Evolutionary conservation across 2,888 invertebrate genomes (phyloP).

Genomic region (Pammene aurita): DNA sequence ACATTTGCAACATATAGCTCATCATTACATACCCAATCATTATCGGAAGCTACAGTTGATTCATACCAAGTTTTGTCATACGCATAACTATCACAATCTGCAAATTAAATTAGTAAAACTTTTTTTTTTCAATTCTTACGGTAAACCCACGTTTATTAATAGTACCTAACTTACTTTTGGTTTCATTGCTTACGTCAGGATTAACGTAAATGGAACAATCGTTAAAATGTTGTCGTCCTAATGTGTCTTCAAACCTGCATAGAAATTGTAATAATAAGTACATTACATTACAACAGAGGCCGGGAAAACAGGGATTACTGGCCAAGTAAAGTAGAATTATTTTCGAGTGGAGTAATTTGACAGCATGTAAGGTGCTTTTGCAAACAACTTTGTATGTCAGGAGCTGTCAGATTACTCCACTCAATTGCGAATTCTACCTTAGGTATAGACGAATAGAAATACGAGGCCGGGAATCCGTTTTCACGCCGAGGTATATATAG

Average conservation of each 20-base stretch:
- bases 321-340: too few relatives aligned
- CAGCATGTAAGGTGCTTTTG: too few relatives aligned
- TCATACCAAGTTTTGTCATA: conserved; percentile 67
- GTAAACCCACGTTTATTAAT: too few relatives aligned
- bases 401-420: too few relatives aligned
- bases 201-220: conserved; percentile 56
- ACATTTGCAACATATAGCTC: conserved; percentile 63
- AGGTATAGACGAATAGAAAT: too few relatives aligned
- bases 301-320: too few relatives aligned
- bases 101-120: conserved; percentile 41
- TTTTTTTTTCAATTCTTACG: neutral
- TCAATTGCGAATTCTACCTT: too few relatives aligned
- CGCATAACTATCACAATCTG: conserved; percentile 57
- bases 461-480: too few relatives aligned
- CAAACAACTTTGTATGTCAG: too few relatives aligned
- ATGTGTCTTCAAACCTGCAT: conserved; percentile 48
- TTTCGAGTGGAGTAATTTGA: too few relatives aligned
- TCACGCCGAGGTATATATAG: too few relatives aligned
- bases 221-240: conserved; percentile 51
- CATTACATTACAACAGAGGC: too few relatives aligned
- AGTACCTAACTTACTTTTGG: conserved; percentile 46
- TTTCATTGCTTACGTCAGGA: conserved; percentile 49
- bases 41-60: conserved; percentile 59
- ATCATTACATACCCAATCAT: conserved; percentile 67
- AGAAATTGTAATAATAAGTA: neutral